Evolutionary conservation across 2,797 vertebrate genomes (phyloP), one percentile per base, ranked within the genome.

Genomic region (Lemur catta): DNA sequence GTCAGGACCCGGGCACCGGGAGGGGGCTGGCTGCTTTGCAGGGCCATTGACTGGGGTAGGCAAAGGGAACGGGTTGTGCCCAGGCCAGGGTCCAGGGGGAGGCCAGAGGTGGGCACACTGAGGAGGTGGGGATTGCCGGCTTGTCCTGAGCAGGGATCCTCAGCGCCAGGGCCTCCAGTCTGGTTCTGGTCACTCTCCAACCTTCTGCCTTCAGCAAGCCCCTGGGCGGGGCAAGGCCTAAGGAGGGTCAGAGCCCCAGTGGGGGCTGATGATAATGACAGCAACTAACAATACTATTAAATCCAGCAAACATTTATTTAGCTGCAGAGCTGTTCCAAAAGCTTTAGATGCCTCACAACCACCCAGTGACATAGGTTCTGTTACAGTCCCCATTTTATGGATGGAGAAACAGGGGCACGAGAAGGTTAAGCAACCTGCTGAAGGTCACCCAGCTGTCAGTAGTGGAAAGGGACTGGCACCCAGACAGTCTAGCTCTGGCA

Each of bases 1-100:
- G 93, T 87, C 84, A 81, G 91, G 89, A 93, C 96, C 93, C 28
- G n/a, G 89, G 91, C 80, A 74, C 65, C 14, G 87, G 90, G 84
- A 91, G 78, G 76, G 52, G 61, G 67, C 55, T 69, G 92, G 93
- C 65, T 80, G 85, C 85, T 89, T 71, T 84, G 63, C 74, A 63
- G 61, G 65, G 57, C 46, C 78, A 61, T 67, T 92, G 84, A 74
- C 35, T 52, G 5, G 15, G 48, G 52, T 71, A 91, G 59, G 46
- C 35, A 4, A 79, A 57, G 46, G n/a, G 69, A 76, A 26, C 1
- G 30, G 9, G 35, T 24, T 26, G 52, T 33, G 81, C 57, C 35
- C 57, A 71, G 67, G 80, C 50, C 33, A 46, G 63, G 26, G 11
- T 38, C 38, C 35, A 52, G 38, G 55, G 6, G 48, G 50, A 71